Conservation (phyloP, 2,113 vertebrate genomes). For the Crotalus helleri region DNA sequence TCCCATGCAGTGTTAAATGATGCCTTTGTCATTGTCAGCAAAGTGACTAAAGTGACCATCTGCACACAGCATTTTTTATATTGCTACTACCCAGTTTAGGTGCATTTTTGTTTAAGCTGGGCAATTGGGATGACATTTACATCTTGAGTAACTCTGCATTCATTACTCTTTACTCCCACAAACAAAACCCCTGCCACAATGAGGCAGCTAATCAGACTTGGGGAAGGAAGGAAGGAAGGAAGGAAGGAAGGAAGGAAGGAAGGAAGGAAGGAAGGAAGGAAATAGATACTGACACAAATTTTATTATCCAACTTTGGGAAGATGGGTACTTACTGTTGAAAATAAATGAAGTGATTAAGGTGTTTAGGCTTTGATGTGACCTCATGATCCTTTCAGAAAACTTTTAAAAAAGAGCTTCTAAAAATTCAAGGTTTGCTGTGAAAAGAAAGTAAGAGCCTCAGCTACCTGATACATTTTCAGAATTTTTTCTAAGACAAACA, state of each 20-base stretch:
- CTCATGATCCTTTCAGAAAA: neutral
- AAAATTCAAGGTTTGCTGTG: neutral
- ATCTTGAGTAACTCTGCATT: neutral
- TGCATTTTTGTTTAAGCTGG: neutral
- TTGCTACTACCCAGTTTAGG: neutral
- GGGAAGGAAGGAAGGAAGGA: neutral
- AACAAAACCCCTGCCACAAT: neutral
- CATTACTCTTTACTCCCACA: neutral
- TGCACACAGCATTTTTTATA: neutral
- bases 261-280: neutral
- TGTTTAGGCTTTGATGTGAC: neutral
- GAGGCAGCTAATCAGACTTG: neutral
- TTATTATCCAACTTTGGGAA: neutral
- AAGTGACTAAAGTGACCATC: neutral
- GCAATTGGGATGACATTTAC: neutral
- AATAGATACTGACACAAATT: neutral
- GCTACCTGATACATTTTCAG: neutral
- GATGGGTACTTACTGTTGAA: neutral
- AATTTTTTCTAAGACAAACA: neutral
- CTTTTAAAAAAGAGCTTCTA: neutral
- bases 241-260: too few relatives aligned
- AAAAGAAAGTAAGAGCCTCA: neutral
- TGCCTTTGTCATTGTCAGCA: neutral
- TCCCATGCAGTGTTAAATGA: neutral
- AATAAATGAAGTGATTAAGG: neutral